phyloP scores from a whole-genome alignment of 2,888 invertebrate species.

The Falcaria lacertinaria region DNA sequence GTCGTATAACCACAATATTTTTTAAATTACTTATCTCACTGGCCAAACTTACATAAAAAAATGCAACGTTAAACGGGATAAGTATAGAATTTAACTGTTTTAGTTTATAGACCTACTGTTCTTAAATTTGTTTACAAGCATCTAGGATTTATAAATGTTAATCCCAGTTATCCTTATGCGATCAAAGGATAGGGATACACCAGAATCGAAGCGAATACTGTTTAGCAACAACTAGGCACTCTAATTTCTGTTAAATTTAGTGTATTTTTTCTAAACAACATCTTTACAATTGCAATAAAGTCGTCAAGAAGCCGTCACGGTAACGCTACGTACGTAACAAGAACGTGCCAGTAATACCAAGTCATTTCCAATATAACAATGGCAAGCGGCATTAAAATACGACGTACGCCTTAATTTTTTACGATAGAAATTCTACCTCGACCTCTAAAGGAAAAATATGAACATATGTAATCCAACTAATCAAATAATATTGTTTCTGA shows the following conservation, averaged over 20 bases:
- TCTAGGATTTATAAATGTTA: too few species aligned
- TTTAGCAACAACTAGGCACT: too few species aligned
- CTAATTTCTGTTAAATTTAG: neutral
- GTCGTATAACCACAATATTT: too few species aligned
- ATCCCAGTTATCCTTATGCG: too few species aligned
- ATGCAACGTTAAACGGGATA: too few species aligned
- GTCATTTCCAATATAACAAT: slow-evolving; percentile 18
- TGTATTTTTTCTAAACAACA: slow-evolving; percentile 6
- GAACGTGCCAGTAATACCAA: slow-evolving; percentile 30
- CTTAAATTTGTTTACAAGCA: too few species aligned
- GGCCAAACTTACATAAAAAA: too few species aligned
- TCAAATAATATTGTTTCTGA: neutral
- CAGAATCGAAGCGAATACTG: too few species aligned
- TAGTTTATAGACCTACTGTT: too few species aligned
- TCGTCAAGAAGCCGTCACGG: slow-evolving; percentile 20
- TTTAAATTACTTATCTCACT: too few species aligned
- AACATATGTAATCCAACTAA: neutral
- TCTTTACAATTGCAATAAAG: slow-evolving; percentile 22
- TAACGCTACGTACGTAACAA: slow-evolving; percentile 26
- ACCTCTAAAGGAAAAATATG: neutral
- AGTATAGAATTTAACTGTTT: too few species aligned
- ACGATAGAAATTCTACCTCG: neutral
- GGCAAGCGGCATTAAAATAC: neutral
- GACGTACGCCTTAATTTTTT: neutral
- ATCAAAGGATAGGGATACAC: too few species aligned